Evolutionary conservation across 2,797 vertebrate genomes (phyloP).

Genomic region (Potorous gilbertii): DNA sequence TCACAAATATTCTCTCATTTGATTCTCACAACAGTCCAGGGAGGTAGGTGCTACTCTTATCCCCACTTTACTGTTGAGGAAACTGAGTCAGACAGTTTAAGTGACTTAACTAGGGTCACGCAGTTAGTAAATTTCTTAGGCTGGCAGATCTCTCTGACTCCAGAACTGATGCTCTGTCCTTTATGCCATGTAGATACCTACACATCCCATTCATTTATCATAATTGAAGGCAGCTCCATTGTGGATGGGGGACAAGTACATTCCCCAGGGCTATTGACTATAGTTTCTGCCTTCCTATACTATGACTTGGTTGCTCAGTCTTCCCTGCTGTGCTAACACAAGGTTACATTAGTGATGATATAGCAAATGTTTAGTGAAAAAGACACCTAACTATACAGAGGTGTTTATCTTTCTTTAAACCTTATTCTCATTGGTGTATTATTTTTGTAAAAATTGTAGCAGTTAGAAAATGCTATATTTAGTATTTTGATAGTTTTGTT

Average conservation of each 20-base stretch:
- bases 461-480: neutral
- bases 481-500: conserved; percentile 42
- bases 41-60: neutral
- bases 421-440: conserved; percentile 17
- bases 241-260: neutral
- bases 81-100: neutral
- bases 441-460: neutral
- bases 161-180: neutral
- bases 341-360: neutral
- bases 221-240: neutral
- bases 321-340: neutral
- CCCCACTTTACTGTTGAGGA: neutral
- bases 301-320: neutral
- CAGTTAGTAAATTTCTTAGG: neutral
- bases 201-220: neutral
- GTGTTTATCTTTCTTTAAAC: conserved; percentile 24
- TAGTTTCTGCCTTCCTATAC: neutral
- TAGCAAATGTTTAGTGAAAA: conserved; percentile 41
- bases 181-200: neutral
- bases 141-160: neutral
- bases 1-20: neutral
- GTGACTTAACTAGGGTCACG: neutral
- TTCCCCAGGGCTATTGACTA: neutral
- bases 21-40: neutral
- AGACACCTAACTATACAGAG: neutral